Evolutionary conservation across 2,888 invertebrate species (phyloP).

Genomic region (Athalia rosae): DNA sequence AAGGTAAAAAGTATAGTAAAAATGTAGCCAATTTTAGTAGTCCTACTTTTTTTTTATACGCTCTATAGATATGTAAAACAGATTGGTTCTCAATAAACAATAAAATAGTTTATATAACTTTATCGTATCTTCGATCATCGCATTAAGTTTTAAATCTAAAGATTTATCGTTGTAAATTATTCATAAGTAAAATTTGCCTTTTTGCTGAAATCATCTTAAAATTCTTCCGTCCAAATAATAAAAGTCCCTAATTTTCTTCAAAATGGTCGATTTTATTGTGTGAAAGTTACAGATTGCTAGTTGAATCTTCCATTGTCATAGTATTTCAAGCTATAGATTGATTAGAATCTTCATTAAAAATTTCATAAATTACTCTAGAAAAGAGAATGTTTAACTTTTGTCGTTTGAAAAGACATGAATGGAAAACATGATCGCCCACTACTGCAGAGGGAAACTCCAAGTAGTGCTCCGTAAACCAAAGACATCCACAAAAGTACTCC

Average conservation of each 20-base stretch:
- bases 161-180: not conserved
- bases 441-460: conserved; percentile 60
- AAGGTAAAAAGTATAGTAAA: conserved; percentile 5
- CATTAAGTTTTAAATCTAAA: not conserved
- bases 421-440: conserved; percentile 54
- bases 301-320: not conserved
- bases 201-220: no score
- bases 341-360: not conserved
- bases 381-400: conserved; percentile 38
- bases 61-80: conserved; percentile 53
- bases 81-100: conserved; percentile 56
- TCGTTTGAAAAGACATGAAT: conserved; percentile 42
- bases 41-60: conserved; percentile 53
- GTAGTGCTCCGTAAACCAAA: conserved; percentile 57
- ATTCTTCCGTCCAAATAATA: not conserved
- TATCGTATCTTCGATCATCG: not conserved
- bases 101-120: conserved; percentile 44
- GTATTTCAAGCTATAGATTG: not conserved
- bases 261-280: conserved; percentile 24
- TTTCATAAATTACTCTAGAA: conserved; percentile 8
- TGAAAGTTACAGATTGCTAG: not conserved
- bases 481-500: conserved; percentile 56
- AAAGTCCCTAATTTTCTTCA: not conserved
- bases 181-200: not conserved
- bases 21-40: conserved; percentile 19